Evolutionary conservation across 2,113 vertebrate species (phyloP), one percentile per base, ranked within the genome.

Genomic region (Megaleporinus macrocephalus): DNA sequence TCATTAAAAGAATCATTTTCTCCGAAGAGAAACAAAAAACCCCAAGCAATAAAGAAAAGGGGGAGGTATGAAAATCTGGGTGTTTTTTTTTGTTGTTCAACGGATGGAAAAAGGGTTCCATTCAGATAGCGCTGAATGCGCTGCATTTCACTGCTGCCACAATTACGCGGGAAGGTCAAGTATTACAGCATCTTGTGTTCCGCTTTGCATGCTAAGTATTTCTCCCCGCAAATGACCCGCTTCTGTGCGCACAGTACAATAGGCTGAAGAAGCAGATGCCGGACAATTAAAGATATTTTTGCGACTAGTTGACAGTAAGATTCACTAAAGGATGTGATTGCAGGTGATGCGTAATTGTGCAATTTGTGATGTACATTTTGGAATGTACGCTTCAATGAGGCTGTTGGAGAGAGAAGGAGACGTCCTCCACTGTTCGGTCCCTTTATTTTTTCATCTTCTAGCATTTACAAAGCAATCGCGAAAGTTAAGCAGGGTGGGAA

Each of bases 91-190:
- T 95, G 97, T 97, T 96, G 94, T 97, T 96, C 93, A 90, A 92
- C 86, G 92, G 91, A 82, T 82, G 87, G 93, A 94, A 92, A 61
- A 94, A 95, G 94, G 41, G 93, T 94, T 95, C 96, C 95, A 97
- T 98, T 98, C 96, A 97, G 93, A 86, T 81, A 91, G 92, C 93
- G 86, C 91, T 98, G 96, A 98, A 99, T 97, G 94, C 95, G 93
- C 95, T 93, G 96, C 95, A 94, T 98, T 98, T 97, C 95, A 96
- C 94, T 95, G 95, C 95, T 96, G 95, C 96, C 94, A 97, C 97
- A 97, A 98, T 98, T 98, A 98, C 96, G 94, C 95, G 95, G 95
- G 97, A 97, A 98, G 98, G 98, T 99, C 98, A 99, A 99, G 98
- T 98, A 97, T 97, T 97, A 97, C 95, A 95, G 96, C 96, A 96